Base-by-base conservation (phyloP, 2,797 vertebrate species). In the Lepilemur septentrionalis region DNA sequence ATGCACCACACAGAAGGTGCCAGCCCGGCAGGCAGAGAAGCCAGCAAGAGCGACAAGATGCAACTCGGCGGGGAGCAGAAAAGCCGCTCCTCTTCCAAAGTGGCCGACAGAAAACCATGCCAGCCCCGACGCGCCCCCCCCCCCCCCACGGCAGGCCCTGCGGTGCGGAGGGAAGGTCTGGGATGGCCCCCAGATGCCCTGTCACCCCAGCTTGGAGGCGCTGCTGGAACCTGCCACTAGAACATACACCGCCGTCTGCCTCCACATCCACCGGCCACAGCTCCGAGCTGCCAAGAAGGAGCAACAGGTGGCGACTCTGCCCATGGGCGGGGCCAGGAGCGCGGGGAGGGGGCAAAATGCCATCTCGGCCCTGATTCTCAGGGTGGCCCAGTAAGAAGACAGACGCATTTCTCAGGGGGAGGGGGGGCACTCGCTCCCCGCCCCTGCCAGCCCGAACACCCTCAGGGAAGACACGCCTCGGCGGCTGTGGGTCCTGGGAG, bases 181-280 rank as follows among this genome's bases (percentile, higher is more conserved):
- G 38, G 76, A 22, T 1, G 15, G 38, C 8, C 11, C 46, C 32
- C 79, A 25, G 6, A 50, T 15, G 17, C 73, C 48, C 8, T 0
- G 88, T n/a, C 83, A 13, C 83, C 76, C 30, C 5, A 0, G 96
- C 8, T 88, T n/a, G 30, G 6, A 46, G n/a, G n/a, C 41, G 88
- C 93, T 92, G 65, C 93, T 95, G 89, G 85, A 91, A 96, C 59
- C 92, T n/a, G 46, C 63, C 1, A 2, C 55, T 57, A 87, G n/a
- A 95, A 97, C 55, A 50, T 96, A 91, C 43, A 4, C 55, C 73
- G 73, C 46, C 55, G 8, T 17, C 9, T 22, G 69, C 38, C 23
- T 63, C 57, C 20, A 23, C 12, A 30, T 28, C 63, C 73, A 72
- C 20, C 52, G 30, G 10, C 32, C 25, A 32, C 2, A 13, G 8